Base-by-base conservation (phyloP, 2,113 vertebrate genomes). In the Hippolais icterina region DNA sequence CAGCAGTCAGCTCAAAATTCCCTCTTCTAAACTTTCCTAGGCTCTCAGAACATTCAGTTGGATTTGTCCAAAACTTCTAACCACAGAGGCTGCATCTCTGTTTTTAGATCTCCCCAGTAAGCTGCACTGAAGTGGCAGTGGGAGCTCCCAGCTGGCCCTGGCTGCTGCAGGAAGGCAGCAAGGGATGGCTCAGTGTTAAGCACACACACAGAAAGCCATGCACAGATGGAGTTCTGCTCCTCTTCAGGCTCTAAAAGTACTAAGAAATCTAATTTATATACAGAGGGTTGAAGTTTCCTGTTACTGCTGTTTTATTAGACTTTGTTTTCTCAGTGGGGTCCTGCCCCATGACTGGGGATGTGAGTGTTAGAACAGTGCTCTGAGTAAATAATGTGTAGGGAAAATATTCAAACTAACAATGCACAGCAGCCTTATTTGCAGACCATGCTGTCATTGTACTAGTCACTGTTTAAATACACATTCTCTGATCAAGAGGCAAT, bases 271-370 rank as follows among this genome's bases (percentile, higher is more conserved):
- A 72, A 92, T 95, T 95, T 93, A 84, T 89, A 71, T 60, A 94
- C 65, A 68, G 49, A 57, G 41, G 60, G 53, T 25, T 94, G 91
- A 82, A 94, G 89, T 61, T 87, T 57, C 49, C 91, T 95, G 81
- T 89, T 95, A 85, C 57, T 91, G 89, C 87, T 94, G 65, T 93
- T 96, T 89, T 95, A 93, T 94, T 94, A 76, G 87, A n/a, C 87
- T 84, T 84, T 19, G 37, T 93, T 97, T 94, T 93, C 89, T 94
- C 93, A 87, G 87, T 91, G 81, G 93, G 65, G 31, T 95, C 77
- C 91, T 97, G 93, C 69, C 75, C 89, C 81, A 24, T 76, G 87
- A 35, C 81, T 95, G 49, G 13, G 46, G 53, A 68, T 65, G 83
- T 87, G 79, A 86, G 61, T 79, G 61, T 76, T 95, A 82, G 59